Percentiles rank a stretch among this genome's conserved stretches.
Evolutionary conservation across 30 jellyfish, hydroid and myxozoan genomes (phyloP).

Genomic region (Nemopilema nomurai): DNA sequence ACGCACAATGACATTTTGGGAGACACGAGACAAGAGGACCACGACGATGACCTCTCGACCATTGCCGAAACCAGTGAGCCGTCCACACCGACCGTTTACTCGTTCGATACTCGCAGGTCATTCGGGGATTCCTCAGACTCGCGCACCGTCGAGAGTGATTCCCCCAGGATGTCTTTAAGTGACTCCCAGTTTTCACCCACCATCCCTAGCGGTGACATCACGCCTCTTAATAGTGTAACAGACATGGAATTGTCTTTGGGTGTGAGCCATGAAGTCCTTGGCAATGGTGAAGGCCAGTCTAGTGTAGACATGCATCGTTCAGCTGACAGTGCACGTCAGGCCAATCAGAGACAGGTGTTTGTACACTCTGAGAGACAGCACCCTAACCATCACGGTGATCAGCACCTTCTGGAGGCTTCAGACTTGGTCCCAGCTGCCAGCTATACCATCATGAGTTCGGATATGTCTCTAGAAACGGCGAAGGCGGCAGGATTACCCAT

Average conservation of each 20-base stretch:
- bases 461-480: slow-evolving; percentile 70
- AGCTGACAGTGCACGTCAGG: too few species aligned
- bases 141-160: slow-evolving; percentile 16
- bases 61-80: slow-evolving; percentile 93
- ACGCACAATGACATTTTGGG: background rate
- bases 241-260: background rate
- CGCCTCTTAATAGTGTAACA: slow-evolving; percentile 24
- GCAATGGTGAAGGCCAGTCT: background rate
- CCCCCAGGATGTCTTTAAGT: background rate
- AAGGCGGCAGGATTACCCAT: slow-evolving; percentile 92
- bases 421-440: slow-evolving; percentile 24
- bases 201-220: slow-evolving; percentile 9
- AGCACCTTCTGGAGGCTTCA: background rate
- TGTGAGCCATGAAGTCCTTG: background rate
- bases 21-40: slow-evolving; percentile 7
- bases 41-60: slow-evolving; percentile 93
- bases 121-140: slow-evolving; percentile 48
- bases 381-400: background rate
- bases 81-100: slow-evolving; percentile 78
- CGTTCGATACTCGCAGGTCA: slow-evolving; percentile 47
- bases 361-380: background rate
- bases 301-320: background rate
- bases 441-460: slow-evolving; percentile 59
- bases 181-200: slow-evolving; percentile 32
- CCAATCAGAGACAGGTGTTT: too few species aligned